These are phyloP conservation scores for Theristicus caerulescens DNA, from an alignment of 2,113 vertebrate species.

Conservation along the genomic window DNA sequence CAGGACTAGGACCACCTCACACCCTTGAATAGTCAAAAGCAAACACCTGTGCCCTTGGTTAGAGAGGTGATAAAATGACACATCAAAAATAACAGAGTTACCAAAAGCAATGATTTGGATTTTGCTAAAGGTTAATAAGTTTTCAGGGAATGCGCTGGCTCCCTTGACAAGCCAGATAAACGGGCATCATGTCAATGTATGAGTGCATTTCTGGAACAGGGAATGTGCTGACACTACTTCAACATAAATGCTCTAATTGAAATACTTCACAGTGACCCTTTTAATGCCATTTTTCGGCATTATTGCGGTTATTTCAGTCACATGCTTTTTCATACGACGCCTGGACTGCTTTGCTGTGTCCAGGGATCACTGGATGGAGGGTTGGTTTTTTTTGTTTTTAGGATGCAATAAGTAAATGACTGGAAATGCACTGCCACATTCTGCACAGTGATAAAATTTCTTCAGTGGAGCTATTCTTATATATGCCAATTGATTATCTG, in stretches of 20 bases:
- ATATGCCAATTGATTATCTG: not conserved
- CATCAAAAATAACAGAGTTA: not conserved
- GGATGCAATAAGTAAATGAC: not conserved
- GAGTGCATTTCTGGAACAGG: not conserved
- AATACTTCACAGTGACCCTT: not conserved
- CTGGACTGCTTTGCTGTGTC: not conserved
- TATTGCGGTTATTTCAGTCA: not conserved
- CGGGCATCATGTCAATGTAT: not conserved
- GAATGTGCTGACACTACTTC: not conserved
- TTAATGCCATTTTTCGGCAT: not conserved
- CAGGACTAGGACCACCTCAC: not conserved
- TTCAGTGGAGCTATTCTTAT: not conserved
- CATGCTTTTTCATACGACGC: not conserved
- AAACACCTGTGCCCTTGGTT: not conserved
- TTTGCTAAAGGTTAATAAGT: not conserved
- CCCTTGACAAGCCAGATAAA: not conserved
- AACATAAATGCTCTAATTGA: not conserved
- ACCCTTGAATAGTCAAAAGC: not conserved
- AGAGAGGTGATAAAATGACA: not conserved
- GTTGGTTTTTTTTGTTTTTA: not conserved
- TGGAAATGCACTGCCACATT: not conserved
- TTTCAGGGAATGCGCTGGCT: not conserved
- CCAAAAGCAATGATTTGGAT: not conserved
- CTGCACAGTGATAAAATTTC: not conserved
- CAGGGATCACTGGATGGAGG: not conserved